Base-by-base conservation (phyloP, 30 jellyfish, hydroid and myxozoan genomes). In the Chironex yamaguchii region DNA sequence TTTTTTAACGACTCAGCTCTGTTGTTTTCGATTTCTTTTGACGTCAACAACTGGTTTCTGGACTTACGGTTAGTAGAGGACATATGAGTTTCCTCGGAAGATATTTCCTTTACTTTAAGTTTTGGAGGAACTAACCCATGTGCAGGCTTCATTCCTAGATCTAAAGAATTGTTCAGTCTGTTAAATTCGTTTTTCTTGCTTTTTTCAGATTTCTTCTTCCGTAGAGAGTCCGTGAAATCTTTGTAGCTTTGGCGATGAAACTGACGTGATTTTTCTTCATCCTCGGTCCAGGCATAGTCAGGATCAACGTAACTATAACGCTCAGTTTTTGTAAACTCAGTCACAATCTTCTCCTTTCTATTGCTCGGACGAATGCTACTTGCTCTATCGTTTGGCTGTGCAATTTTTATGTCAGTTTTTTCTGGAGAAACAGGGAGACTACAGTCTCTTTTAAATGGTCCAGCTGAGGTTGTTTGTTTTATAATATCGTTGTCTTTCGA, bases 351-450 rank as follows among this genome's bases (percentile, higher is more conserved):
- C 33, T 91, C 93, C 22, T 91, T 91, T 64, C 79, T 71, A 62
- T 91, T 84, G 69, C 96, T 84, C 4, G 98, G 98, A 14, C 98
- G 89, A 23, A 91, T 85, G 42, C 98, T 91, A 49, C 66, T 62
- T 17, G 98, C 98, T 69, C 92, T 36, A 48, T 91, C 98, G 49
- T 91, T 89, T 6, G 98, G 98, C 34, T 81, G 65, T 2, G 98
- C 98, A 24, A 70, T 72, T 6, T 42, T 9, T 6, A 17, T 17
- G 58, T 42, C 17, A 42, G 9, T 42, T 42, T 42, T 42, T 6
- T 42, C 58, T 42, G 13, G 58, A 26, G 62, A 49, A n/a, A 34
- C 77, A 9, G 79, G 73, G 12, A 71, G 11, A 3, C 25, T 51
- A 81, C 90, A 74, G 1, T 86, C 96, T 31, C 82, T 14, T 23